Conservation (phyloP, 2,888 invertebrate genomes). For the Aspidapion aeneum region DNA sequence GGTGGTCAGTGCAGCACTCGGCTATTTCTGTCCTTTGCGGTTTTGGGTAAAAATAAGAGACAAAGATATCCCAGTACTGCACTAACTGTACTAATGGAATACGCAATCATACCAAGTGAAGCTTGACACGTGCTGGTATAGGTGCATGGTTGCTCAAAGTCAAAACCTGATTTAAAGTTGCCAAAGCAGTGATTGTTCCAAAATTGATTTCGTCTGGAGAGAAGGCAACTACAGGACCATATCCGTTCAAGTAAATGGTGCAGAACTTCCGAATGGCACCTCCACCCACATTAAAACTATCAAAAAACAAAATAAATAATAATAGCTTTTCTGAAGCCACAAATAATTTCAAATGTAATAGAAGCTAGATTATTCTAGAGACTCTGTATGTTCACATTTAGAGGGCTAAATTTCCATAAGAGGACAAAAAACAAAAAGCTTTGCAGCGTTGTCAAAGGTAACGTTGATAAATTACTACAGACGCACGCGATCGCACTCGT, state of each 20-base stretch:
- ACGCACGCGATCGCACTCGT: too few relatives aligned
- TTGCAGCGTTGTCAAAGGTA: too few relatives aligned
- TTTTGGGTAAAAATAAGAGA: not conserved
- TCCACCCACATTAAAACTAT: conserved; percentile 32
- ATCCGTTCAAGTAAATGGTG: conserved; percentile 53
- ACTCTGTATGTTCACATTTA: too few relatives aligned
- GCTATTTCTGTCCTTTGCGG: not conserved
- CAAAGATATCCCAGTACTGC: not conserved
- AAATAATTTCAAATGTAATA: too few relatives aligned
- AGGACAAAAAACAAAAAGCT: too few relatives aligned
- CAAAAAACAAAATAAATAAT: too few relatives aligned
- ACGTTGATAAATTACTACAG: too few relatives aligned
- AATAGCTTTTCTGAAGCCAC: too few relatives aligned
- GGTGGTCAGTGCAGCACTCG: not conserved
- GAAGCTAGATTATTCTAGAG: too few relatives aligned
- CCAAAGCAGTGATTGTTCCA: conserved; percentile 59
- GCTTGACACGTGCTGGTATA: conserved; percentile 51
- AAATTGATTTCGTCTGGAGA: conserved; percentile 59
- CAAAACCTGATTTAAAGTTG: conserved; percentile 50
- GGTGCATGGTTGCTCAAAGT: conserved; percentile 67
- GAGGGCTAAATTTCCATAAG: too few relatives aligned
- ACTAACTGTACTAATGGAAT: not conserved
- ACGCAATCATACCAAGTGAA: conserved; percentile 40
- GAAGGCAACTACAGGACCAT: conserved; percentile 65
- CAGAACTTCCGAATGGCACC: conserved; percentile 42